Base-by-base conservation (phyloP, 2,888 invertebrate genomes). In the Eutolmus rufibarbis region DNA sequence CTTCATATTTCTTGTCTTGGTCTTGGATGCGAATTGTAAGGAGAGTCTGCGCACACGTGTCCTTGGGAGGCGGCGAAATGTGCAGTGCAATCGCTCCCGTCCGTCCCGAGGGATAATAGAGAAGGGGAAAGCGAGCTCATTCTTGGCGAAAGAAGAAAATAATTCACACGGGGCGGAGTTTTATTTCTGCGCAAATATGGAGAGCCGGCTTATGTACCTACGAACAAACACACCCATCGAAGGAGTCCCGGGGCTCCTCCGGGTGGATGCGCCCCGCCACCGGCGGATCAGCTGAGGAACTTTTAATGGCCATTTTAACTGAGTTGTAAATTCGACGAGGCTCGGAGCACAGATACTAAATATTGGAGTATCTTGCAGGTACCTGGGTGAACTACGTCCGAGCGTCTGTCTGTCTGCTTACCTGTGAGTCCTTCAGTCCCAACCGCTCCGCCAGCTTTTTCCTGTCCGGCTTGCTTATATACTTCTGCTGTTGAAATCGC, bases 381-480 rank as follows among this genome's bases (percentile, higher is more conserved):
- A 46, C 43, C 43, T 74, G 37, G 5, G 19, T 37, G 57, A 43
- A 43, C 3, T 12, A 12, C 43, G 7, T 7, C 0, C 34, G 1
- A 7, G 7, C 5, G 34, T 34, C 37, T 40, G 34, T 23, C n/a
- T 19, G 66, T 51, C 14, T 82, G 57, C 94, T 94, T 91, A 98
- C 99, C 96, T 99, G 99, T 89, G 98, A 98, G 91, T 99, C 99
- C 92, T 99, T 99, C 14, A 99, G 94, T 12, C 98, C 98, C 82
- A 99, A 94, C 92, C 98, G 97, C 92, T 98, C 98, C 0, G 99
- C 99, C 89, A 99, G 93, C 91, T 98, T 98, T 94, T 98, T 99
- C 92, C 99, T 94, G 92, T 99, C 99, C 0, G 99, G 99, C 92
- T 99, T 99, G 91, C 98, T 98, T 92, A 99, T 99, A 93, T 99